Evolutionary conservation across 2,888 invertebrate species (phyloP), one percentile per base, ranked within the genome.

Genomic region (Drosophila neutralis): DNA sequence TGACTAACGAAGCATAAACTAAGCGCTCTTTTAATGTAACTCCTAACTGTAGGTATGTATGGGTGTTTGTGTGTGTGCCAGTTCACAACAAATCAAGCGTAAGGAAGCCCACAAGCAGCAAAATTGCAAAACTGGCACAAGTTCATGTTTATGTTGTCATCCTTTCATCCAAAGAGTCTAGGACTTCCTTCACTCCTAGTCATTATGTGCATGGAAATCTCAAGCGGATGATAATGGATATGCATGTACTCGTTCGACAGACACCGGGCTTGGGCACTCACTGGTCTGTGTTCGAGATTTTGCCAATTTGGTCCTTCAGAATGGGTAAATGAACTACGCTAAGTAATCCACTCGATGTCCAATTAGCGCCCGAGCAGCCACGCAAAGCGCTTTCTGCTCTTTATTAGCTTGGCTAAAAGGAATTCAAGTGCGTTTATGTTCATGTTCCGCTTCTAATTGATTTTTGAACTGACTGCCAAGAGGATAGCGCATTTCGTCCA

Each of bases 81-180:
- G 69, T 69, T 67, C 80, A 80, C 75, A 74, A 76, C 87, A 87
- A 87, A 87, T 87, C 87, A 87, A 87, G 86, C 83, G 87, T 77
- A 87, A 83, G 78, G 83, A 87, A 87, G 82, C 85, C 76, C 72
- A 69, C 48, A 38, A 80, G 45, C 68, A 80, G 60, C 62, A 77
- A 77, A 72, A 77, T 77, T 72, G 69, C 67, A 66, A 72, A 82
- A 71, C 71, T 64, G 60, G 64, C 66, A 59, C 51, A 73, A 78
- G 80, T 76, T 70, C 76, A 70, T 80, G 78, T 80, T 73, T 48
- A 69, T 72, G 58, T 53, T 68, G 62, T 61, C 53, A 49, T 58
- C 40, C 56, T 65, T 63, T 48, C 45, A 49, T 49, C 29, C 51
- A 24, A 13, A 31, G 49, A 31, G 35, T 29, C 35, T 24, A 24